A percentile compares a stretch with the other conserved stretches of the same genome.
Evolutionary conservation across 2,797 vertebrate genomes (phyloP).

Genomic region (Anomalospiza imberbis): DNA sequence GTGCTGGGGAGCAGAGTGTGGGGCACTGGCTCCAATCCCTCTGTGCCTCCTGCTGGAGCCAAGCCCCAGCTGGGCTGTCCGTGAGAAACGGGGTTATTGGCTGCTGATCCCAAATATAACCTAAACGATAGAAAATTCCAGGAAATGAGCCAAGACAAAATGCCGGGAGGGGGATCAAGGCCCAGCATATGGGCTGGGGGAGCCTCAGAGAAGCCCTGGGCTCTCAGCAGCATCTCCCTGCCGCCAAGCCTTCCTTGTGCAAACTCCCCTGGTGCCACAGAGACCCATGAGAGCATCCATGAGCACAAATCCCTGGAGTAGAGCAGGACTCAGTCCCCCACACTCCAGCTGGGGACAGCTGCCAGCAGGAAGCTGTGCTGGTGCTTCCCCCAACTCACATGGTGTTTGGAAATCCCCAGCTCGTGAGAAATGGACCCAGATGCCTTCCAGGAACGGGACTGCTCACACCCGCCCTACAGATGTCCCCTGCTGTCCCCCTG

Average conservation of each 20-base stretch:
- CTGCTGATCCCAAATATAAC: constrained; percentile 37
- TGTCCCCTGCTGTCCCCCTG: background rate
- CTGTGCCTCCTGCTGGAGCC: background rate
- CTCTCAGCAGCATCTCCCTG: background rate
- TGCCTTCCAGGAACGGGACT: accelerated
- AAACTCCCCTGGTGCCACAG: accelerated
- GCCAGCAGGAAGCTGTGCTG: background rate
- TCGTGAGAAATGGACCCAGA: background rate
- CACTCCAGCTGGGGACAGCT: background rate
- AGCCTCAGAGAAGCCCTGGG: background rate
- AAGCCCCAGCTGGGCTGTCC: constrained; percentile 13
- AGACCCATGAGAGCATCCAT: background rate
- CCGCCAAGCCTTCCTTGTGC: background rate
- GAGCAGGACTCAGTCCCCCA: background rate
- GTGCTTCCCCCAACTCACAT: background rate
- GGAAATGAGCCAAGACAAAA: constrained; percentile 38
- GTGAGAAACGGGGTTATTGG: constrained; percentile 41
- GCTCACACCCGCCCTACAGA: background rate
- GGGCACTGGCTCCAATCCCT: background rate
- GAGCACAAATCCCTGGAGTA: background rate
- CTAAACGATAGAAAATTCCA: constrained; percentile 55
- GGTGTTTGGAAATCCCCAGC: background rate
- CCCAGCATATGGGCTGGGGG: background rate
- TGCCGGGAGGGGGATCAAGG: background rate
- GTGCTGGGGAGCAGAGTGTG: background rate